Base-by-base conservation (phyloP, 1,140 invertebrate genomes). In the Drosophila rufa region DNA sequence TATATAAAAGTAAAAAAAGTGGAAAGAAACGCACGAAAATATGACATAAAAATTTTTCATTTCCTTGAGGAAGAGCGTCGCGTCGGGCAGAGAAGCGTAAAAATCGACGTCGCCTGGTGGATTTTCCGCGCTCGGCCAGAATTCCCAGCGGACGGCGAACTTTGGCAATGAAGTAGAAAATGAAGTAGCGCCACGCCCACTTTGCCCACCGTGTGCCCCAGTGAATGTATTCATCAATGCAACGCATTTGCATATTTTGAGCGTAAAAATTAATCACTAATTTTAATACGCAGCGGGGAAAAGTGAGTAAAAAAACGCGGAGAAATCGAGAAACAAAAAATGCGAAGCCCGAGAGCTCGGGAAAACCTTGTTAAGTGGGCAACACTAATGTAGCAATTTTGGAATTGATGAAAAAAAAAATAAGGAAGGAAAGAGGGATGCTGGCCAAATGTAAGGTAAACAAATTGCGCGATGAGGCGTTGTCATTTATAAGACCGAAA, bases 201-300 rank as follows among this genome's bases (percentile, higher is more conserved):
- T 48, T 30, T 25, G 14, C 45, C 25, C 45, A 58, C 33, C 40
- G 22, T 15, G 22, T 7, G 9, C 40, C 14, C 66, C 60, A 59
- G 43, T 82, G 82, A 91, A 91, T 91, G 82, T 91, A 91, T 91
- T 91, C 86, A 91, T 92, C 82, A 90, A 90, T 90, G 85, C 80
- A 89, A 89, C 76, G 59, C 84, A 92, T 92, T 92, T 92, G 70
- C 90, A 92, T 92, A 92, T 92, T 92, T 80, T 56, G 76, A 75
- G 82, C 85, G 85, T 92, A 92, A 92, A 92, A 92, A 92, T 92
- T 92, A 92, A 92, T 92, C 90, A 92, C 90, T 92, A 92, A 92
- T 92, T 92, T 90, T 92, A 92, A 92, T 92, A 92, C 85, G 85
- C 68, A 74, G 56, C 83, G 66, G 62, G 73, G 50, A 55, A 61